Conservation (phyloP, 2,113 vertebrate species). For the Mus pahari region DNA sequence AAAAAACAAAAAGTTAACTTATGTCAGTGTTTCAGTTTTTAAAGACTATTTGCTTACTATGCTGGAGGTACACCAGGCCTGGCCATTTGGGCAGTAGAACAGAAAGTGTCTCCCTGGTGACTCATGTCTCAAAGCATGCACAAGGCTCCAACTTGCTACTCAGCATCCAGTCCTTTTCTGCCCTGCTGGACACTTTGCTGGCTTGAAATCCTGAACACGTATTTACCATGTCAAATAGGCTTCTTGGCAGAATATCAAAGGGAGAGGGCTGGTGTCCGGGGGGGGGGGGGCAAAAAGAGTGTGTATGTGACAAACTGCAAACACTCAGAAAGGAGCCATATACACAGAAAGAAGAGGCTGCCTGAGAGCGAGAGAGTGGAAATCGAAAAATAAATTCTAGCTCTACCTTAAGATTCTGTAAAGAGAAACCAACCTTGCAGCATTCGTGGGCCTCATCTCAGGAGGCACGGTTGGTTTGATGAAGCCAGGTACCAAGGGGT, state of each 20-base stretch:
- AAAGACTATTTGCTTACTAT: background rate
- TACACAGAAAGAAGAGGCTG: background rate
- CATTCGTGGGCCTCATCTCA: slow-evolving; percentile 22
- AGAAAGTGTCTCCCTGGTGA: background rate
- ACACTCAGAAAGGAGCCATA: background rate
- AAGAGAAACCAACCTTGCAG: background rate
- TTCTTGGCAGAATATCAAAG: background rate
- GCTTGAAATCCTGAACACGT: background rate
- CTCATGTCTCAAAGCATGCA: background rate
- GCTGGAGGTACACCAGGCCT: background rate
- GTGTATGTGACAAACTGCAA: background rate
- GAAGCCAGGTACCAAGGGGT: background rate
- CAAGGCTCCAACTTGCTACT: background rate
- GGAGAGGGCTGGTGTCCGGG: background rate
- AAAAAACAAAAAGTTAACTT: background rate
- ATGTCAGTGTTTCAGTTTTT: background rate
- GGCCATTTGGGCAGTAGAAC: background rate
- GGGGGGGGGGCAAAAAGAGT: background rate
- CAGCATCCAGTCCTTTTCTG: background rate
- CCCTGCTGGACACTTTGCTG: background rate
- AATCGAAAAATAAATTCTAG: slow-evolving; percentile 26
- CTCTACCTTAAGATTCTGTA: background rate
- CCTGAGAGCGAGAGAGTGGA: background rate
- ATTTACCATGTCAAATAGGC: background rate
- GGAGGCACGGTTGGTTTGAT: background rate